Evolutionary conservation across 2,797 vertebrate genomes (phyloP).

Genomic region (Mallotus villosus): DNA sequence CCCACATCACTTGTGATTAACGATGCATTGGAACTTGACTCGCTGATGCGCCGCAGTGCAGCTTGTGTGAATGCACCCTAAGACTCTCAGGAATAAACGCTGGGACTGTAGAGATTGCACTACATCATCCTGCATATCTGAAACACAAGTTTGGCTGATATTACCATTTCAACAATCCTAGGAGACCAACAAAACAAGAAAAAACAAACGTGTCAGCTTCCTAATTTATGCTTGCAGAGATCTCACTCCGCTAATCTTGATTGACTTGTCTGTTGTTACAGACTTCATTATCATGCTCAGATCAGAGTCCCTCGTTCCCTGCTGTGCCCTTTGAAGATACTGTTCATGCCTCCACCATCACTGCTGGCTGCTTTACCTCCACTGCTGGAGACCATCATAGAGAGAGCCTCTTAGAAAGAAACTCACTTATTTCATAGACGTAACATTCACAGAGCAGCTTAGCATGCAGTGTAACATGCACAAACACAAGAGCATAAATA

Average conservation of each 20-base stretch:
- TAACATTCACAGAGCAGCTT: too few species aligned
- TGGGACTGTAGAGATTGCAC: neutral
- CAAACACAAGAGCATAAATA: too few species aligned
- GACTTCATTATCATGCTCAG: constrained; percentile 50
- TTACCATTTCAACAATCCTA: neutral
- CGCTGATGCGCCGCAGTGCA: too few species aligned
- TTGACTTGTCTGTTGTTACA: constrained; percentile 50
- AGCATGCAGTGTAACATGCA: too few species aligned
- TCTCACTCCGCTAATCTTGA: constrained; percentile 28
- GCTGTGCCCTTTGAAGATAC: constrained; percentile 33
- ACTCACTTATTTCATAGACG: too few species aligned
- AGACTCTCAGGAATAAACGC: neutral
- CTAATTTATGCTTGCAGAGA: neutral
- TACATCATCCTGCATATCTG: neutral
- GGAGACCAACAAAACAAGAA: neutral
- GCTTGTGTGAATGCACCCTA: too few species aligned
- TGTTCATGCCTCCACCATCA: constrained; percentile 27
- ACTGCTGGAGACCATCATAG: constrained; percentile 7
- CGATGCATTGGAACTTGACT: too few species aligned
- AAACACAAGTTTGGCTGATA: neutral
- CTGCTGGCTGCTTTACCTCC: constrained; percentile 16
- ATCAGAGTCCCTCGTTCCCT: constrained; percentile 31
- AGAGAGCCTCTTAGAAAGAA: too few species aligned
- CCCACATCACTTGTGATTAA: too few species aligned
- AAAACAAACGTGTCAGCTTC: neutral